Conservation (phyloP, 2,113 vertebrate species). For the Sinocyclocheilus anophthalmus region DNA sequence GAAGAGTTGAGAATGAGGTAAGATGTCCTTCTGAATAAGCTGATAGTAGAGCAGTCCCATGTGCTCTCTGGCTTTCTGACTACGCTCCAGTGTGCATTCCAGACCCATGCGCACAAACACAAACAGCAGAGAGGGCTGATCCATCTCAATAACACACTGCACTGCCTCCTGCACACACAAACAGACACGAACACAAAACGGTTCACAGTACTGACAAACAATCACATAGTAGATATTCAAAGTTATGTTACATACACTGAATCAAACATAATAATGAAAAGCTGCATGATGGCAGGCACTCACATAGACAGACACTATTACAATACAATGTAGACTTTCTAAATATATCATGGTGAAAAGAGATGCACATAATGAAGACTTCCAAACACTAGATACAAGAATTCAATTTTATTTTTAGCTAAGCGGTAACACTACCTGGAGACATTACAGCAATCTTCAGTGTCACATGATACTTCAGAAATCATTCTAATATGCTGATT, state of each 20-base stretch:
- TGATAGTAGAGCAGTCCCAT: conserved; percentile 92
- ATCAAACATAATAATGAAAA: background rate
- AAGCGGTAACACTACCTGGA: no score
- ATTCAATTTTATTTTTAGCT: no score
- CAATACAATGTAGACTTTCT: no score
- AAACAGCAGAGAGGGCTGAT: conserved; percentile 77
- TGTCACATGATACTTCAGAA: no score
- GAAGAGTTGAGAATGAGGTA: conserved; percentile 88
- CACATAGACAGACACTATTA: background rate
- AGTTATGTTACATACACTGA: background rate
- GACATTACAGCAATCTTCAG: no score
- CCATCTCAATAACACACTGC: conserved; percentile 92
- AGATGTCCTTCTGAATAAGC: conserved; percentile 83
- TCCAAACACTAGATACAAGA: no score
- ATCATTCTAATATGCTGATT: no score
- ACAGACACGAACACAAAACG: background rate
- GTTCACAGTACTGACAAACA: background rate
- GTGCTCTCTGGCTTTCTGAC: conserved; percentile 94
- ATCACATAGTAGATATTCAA: background rate
- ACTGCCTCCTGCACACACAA: conserved; percentile 84
- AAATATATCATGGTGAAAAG: no score
- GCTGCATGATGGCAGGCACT: no score
- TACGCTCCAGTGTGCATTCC: conserved; percentile 93
- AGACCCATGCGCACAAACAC: conserved; percentile 90
- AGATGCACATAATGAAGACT: no score